Evolutionary conservation across 2,888 invertebrate species (phyloP), one percentile per base, ranked within the genome.

Genomic region (Lycocerus yunnanus): DNA sequence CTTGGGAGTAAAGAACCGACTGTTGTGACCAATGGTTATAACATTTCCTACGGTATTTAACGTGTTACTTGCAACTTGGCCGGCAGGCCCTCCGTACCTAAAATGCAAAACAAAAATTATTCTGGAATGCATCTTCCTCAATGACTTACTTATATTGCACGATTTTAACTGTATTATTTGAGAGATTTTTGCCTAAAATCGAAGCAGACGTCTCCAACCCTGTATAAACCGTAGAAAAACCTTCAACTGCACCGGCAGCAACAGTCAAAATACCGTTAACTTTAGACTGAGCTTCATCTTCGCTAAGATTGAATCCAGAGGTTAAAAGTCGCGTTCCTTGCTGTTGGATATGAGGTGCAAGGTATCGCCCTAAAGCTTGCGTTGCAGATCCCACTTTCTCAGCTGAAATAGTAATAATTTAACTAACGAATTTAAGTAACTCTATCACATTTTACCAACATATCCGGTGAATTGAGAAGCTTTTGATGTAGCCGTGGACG

Each of bases 151-250:
- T 93, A 83, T 94, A 91, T 80, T 92, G 88, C 59, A 95, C 93
- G 71, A 94, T 90, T 82, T 91, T 90, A 0, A 94, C 94, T 0
- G 94, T 94, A 85, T 94, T 94, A 79, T 92, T 88, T 68, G 93
- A 91, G 18, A 95, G 84, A 82, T 88, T 91, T 43, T 83, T 85
- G 9, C 92, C 93, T 68, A 95, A 84, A 66, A 91, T 90, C 72
- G 89, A 88, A 1, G 93, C 93, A 0, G 94, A 93, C 66, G 89
- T 88, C 82, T 95, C 94, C 58, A 95, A 85, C 2, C 93, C 91
- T 80, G 90, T 87, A 83, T 93, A 94, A 11, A 95, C 90, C 0
- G 93, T 93, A 0, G 90, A 89, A 81, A 93, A 91, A 1, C 93
- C 93, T 85, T 91, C 91, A 0, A 93, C 89, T 15, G 93, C 92